Evolutionary conservation across 1,140 invertebrate genomes (phyloP), one percentile per base, ranked within the genome.

Genomic region (Parapsyche elsis): DNA sequence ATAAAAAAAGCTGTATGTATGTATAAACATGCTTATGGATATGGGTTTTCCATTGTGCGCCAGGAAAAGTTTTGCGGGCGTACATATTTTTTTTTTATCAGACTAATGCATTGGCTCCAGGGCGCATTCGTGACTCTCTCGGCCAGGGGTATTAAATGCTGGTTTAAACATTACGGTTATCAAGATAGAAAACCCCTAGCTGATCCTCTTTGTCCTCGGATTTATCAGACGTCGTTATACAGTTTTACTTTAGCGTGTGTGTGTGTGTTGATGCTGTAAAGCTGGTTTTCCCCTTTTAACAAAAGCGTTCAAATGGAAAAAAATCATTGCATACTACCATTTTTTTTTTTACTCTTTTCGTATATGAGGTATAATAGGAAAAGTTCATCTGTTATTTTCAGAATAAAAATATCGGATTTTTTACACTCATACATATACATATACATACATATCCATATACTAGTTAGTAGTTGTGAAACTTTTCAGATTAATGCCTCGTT

Each of bases 1-100:
- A 53, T 53, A 12, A 53, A 53, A 53, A 53, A 53, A 53, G 12
- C 12, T 14, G 16, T 53, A 53, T 53, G 12, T 53, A 53, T 10
- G 12, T 53, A 53, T 53, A 12, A 5, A 53, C 16, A 53, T 53
- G 12, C 16, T 5, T 53, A 53, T 12, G 12, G 10, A 53, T 53
- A 53, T 53, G 16, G 16, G 16, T 14, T 53, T 53, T 53, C 16
- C 49, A 53, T 53, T 53, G 30, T 38, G 7, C 7, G 30, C 30
- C 30, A 38, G 30, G 30, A 38, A 38, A 38, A 7, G 1, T 38
- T 38, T 38, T 1, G 30, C 30, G 1, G 30, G 30, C 30, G 7
- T 38, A 38, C n/a, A n/a, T n/a, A n/a, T 46, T 46, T 53, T 45
- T 75, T 75, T 75, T 57, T 57, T 57, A 75, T 75, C 73, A 75